A percentile compares a stretch with the other conserved stretches of the same genome.
Conservation (phyloP, 2,888 invertebrate species). For the Sipha maydis region DNA sequence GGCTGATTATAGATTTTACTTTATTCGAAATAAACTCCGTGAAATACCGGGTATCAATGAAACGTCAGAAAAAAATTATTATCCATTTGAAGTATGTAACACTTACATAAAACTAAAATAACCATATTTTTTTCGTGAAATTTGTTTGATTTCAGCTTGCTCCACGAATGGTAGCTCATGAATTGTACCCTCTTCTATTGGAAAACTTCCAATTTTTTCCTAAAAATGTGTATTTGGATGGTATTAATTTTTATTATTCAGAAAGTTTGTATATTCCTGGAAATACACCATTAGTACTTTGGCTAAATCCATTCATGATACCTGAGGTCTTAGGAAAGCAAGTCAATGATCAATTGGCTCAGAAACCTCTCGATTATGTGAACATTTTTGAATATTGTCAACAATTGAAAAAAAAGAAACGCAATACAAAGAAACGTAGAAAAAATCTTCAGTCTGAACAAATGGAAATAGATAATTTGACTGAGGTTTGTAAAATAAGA, state of each 20-base stretch:
- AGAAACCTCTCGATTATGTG: conserved; percentile 22
- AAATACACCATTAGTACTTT: conserved; percentile 86
- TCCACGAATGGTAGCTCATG: conserved; percentile 35
- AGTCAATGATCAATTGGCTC: conserved; percentile 56
- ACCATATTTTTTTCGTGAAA: background rate
- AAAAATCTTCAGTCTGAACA: conserved; percentile 16
- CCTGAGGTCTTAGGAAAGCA: conserved; percentile 76
- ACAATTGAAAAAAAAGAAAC: conserved; percentile 36
- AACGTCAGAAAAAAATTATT: conserved; percentile 32
- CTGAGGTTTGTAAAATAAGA: conserved; percentile 22
- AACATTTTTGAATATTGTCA: conserved; percentile 35
- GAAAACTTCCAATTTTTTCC: conserved; percentile 59
- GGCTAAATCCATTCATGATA: conserved; percentile 91
- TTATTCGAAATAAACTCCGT: conserved; percentile 40
- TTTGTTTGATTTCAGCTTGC: conserved; percentile 30
- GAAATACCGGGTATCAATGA: conserved; percentile 45
- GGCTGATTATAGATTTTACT: conserved; percentile 56
- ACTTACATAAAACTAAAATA: background rate
- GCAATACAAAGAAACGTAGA: conserved; percentile 2
- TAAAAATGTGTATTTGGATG: conserved; percentile 75
- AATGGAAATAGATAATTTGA: conserved; percentile 46
- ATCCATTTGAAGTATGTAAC: conserved; percentile 49
- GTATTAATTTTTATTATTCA: conserved; percentile 91
- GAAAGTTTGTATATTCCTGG: conserved; percentile 82
- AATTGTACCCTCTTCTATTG: conserved; percentile 12